These are phyloP conservation scores for Rhegmatorhina hoffmannsi DNA, from an alignment of 2,113 vertebrate genomes.

Conservation along the genomic window DNA sequence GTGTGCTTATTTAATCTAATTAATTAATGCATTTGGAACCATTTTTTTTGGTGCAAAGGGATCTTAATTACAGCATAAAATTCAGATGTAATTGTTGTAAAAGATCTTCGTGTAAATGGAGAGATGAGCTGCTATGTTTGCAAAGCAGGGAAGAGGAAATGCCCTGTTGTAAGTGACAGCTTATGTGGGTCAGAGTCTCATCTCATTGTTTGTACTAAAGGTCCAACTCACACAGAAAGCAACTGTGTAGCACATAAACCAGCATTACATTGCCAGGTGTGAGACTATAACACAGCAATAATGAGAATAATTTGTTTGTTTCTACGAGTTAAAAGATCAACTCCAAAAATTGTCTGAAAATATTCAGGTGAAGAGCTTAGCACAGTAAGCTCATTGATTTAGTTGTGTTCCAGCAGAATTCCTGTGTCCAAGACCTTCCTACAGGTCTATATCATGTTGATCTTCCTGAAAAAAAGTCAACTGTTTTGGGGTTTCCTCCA, in stretches of 20 bases:
- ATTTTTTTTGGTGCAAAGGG: neutral
- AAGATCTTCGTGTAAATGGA: neutral
- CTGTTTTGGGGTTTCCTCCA: neutral
- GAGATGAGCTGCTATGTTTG: neutral
- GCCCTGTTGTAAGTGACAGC: neutral
- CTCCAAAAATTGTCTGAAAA: neutral
- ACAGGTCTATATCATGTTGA: neutral
- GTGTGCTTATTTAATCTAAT: slow-evolving; percentile 37
- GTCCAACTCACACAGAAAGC: neutral
- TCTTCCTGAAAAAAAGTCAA: neutral
- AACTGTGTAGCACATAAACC: neutral
- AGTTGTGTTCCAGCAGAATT: neutral
- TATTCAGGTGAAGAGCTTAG: neutral
- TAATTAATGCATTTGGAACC: slow-evolving; percentile 18
- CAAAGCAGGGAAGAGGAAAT: neutral
- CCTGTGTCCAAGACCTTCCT: neutral
- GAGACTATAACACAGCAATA: neutral
- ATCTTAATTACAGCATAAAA: slow-evolving; percentile 23
- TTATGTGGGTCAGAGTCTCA: neutral
- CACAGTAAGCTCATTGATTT: neutral
- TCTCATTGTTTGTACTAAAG: neutral
- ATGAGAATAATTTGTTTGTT: neutral
- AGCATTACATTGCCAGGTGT: neutral
- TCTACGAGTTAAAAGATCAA: neutral
- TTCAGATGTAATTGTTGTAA: neutral